Base-by-base conservation (phyloP, 2,888 invertebrate genomes). In the Scaptomyza flava region DNA sequence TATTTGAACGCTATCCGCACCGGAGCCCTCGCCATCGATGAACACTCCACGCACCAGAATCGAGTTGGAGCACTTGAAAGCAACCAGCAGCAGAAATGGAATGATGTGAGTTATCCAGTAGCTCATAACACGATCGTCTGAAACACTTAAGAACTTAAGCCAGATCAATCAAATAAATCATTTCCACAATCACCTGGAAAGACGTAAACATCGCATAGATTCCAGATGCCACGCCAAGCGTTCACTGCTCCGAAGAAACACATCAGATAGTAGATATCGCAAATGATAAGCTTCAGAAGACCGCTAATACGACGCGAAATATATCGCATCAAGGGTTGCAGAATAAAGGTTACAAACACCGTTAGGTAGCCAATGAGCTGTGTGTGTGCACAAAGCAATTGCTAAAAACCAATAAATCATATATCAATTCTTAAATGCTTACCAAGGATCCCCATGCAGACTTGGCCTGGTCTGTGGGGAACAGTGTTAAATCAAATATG, bases 201-300 rank as follows among this genome's bases (percentile, higher is more conserved):
- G 71, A 97, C 94, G 91, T 96, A 96, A 38, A 95, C 92, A 91
- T 97, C 96, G 27, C 97, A 93, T 61, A 96, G 91, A 71, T 95
- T 95, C 97, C 97, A 97, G 60, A 97, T 94, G 12, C 97, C 97
- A 47, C 97, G 93, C 97, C 97, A 97, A 11, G 97, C 96, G 91
- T 97, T 97, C 56, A 97, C 95, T 0, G 96, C 96, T 12, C 96
- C 96, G 70, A 96, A 90, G 89, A 96, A 96, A 41, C 96, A 95
- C 72, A 96, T 92, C 67, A 97, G 93, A 70, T 96, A 94, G 92
- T 96, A 96, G 11, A 94, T 90, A 89, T 97, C 97, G 23, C 96
- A 96, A 1, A 95, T 93, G 36, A 96, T 89, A 27, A 97, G 92
- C 67, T 96, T 93, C 9, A 93, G 89, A 6, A 95, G 93, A 9